These are phyloP conservation scores for Hormaphis cornu DNA, from an alignment of 1,140 invertebrate species.

Conservation along the genomic window DNA sequence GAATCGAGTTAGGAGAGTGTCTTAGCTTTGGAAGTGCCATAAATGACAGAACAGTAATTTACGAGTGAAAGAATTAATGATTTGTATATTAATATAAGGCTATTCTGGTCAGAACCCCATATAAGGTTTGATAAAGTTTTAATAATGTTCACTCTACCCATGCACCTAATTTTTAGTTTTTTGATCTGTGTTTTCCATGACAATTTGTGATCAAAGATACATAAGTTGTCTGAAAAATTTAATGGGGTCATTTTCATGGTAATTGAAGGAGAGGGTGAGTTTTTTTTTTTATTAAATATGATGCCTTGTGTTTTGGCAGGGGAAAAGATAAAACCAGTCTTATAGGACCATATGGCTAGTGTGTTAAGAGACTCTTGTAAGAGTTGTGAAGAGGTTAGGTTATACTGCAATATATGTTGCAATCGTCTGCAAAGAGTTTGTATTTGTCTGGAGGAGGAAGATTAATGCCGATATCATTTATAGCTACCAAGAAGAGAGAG, in stretches of 20 bases:
- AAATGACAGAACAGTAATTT: not conserved
- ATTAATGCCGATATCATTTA: not conserved
- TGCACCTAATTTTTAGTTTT: not conserved
- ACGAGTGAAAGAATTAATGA: not conserved
- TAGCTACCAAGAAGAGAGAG: not conserved
- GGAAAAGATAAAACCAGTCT: not conserved
- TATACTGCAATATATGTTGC: not conserved
- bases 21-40: not conserved
- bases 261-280: not conserved
- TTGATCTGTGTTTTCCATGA: not conserved
- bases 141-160: not conserved
- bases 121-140: not conserved
- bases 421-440: not conserved
- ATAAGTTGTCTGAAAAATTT: not conserved
- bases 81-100: not conserved
- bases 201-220: not conserved
- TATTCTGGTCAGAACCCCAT: not conserved
- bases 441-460: not conserved
- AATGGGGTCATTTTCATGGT: not conserved
- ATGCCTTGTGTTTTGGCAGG: not conserved
- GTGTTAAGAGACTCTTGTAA: not conserved
- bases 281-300: not conserved
- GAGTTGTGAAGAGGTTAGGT: not conserved
- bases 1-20: not conserved
- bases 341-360: not conserved